phyloP scores from a whole-genome alignment of 2,797 vertebrate genomes.

The Lepidocolaptes lacrymiger region DNA sequence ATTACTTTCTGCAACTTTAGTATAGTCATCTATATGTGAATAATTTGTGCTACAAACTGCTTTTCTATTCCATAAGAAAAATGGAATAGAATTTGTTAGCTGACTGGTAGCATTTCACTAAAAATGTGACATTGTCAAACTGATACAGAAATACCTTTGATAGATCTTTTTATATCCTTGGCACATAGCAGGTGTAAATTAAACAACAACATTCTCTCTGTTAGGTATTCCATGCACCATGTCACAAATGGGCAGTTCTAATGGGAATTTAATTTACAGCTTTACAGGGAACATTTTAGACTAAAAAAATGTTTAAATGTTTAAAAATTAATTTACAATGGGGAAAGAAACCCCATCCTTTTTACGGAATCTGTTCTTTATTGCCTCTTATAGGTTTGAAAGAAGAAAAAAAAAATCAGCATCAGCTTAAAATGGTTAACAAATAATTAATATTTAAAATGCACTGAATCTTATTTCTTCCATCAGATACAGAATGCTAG shows the following conservation, averaged over 20 bases:
- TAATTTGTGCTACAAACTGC: neutral
- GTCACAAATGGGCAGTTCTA: neutral
- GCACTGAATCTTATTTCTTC: neutral
- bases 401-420: neutral
- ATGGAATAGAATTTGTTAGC: neutral
- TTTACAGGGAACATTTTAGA: neutral
- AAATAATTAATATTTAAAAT: neutral
- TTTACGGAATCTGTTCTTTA: neutral
- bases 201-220: neutral
- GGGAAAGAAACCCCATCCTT: neutral
- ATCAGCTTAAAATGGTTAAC: neutral
- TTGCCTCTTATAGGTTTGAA: neutral
- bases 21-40: neutral
- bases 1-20: neutral
- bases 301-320: neutral
- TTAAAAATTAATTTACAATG: neutral
- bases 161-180: neutral
- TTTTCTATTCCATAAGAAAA: neutral
- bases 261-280: neutral
- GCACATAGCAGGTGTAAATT: constrained; percentile 12
- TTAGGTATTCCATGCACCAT: neutral
- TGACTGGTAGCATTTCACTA: neutral
- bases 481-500: neutral
- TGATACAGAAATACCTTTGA: neutral
- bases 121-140: neutral